These are phyloP conservation scores for Dusona sp. DNA, from an alignment of 2,888 invertebrate genomes.

Conservation along the genomic window DNA sequence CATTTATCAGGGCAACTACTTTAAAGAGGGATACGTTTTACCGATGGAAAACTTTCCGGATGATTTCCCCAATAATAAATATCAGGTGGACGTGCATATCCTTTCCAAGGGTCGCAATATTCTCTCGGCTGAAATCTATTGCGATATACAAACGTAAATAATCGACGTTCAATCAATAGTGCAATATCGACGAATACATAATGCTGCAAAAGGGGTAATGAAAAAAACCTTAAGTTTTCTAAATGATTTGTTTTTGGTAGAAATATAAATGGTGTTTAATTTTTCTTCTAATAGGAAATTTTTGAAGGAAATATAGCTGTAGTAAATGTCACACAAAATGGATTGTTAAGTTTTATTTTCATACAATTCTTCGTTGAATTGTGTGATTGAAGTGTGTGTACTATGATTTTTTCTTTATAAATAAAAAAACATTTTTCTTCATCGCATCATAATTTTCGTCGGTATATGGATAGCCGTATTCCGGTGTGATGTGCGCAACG, in stretches of 20 bases:
- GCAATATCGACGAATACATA: not conserved
- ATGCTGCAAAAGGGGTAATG: not conserved
- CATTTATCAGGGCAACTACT: constrained; percentile 64
- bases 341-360: not conserved
- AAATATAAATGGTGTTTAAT: not conserved
- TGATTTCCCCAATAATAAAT: constrained; percentile 64
- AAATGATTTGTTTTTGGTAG: not conserved
- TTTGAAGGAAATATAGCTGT: not conserved
- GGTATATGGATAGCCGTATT: constrained; percentile 15
- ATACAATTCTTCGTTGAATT: not conserved
- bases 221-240: not conserved
- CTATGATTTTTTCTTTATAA: not conserved
- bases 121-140: constrained; percentile 5
- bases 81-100: constrained; percentile 53
- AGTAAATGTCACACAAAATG: not conserved
- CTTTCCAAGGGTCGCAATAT: not conserved
- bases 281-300: not conserved
- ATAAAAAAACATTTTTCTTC: not conserved
- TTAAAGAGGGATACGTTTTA: constrained; percentile 32
- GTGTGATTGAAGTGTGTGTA: not conserved
- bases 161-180: not conserved
- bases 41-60: constrained; percentile 53
- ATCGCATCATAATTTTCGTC: not conserved
- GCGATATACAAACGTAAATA: constrained; percentile 22
- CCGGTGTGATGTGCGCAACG: not conserved